phyloP scores from a whole-genome alignment of 2,888 invertebrate species.

The Drosophila antonietae region DNA sequence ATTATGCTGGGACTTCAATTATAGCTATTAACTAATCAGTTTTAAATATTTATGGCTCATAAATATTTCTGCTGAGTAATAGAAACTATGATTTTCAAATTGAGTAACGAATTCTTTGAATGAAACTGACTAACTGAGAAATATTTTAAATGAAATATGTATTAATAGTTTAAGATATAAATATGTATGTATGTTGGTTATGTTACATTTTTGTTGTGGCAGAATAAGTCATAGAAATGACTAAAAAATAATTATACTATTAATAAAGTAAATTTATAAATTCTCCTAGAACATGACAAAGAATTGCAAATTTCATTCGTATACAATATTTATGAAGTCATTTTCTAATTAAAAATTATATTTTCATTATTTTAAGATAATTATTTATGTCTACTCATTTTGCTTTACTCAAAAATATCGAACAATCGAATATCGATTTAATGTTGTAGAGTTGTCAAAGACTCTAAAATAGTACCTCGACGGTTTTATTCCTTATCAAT shows the following conservation, averaged over 20 bases:
- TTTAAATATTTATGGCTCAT: background rate
- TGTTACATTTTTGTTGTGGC: background rate
- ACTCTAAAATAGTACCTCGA: background rate
- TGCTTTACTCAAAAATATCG: background rate
- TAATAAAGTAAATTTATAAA: background rate
- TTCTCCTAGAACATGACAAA: background rate
- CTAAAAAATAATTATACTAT: background rate
- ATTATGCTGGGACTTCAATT: background rate
- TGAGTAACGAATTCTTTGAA: background rate
- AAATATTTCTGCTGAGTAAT: background rate
- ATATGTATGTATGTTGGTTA: background rate
- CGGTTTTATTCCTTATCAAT: slow-evolving; percentile 1
- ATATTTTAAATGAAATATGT: background rate
- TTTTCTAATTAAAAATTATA: too few species aligned
- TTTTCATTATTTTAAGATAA: too few species aligned
- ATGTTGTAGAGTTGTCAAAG: background rate
- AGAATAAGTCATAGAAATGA: background rate
- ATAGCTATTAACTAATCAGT: background rate
- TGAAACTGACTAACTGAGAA: background rate
- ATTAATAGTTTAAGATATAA: background rate
- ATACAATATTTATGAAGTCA: too few species aligned
- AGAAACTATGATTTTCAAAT: background rate
- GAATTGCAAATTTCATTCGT: background rate
- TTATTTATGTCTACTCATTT: too few species aligned
- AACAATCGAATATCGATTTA: background rate